Conservation (phyloP, 2,888 invertebrate genomes). For the Ernsta delagoae region DNA sequence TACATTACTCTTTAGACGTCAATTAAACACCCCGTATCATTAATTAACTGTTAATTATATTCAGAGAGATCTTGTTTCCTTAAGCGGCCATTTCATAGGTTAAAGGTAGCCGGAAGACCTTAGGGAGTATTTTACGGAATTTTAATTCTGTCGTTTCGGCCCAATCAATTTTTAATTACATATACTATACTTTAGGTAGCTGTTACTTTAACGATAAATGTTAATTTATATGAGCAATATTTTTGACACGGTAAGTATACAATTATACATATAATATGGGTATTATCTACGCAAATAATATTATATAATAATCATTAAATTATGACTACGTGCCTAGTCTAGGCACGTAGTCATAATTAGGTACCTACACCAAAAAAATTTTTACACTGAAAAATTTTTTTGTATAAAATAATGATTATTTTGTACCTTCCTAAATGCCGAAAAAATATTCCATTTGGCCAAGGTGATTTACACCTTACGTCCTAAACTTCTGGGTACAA, state of each 20-base stretch:
- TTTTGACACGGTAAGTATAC: no score
- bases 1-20: not conserved
- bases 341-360: no score
- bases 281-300: no score
- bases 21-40: constrained; percentile 18
- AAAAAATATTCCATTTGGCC: not conserved
- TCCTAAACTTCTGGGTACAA: not conserved
- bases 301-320: no score
- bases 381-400: no score
- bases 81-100: constrained; percentile 12
- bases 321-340: no score
- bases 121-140: constrained; percentile 5
- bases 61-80: constrained; percentile 4
- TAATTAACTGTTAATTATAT: constrained; percentile 17
- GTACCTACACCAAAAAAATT: no score
- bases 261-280: no score
- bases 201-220: no score
- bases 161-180: not conserved
- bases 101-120: constrained; percentile 13
- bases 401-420: no score
- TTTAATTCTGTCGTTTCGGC: not conserved
- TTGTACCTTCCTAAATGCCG: not conserved
- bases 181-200: not conserved
- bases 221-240: no score
- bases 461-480: not conserved